Base-by-base conservation (phyloP, 2,113 vertebrate genomes). In the Brachionichthys hirsutus region DNA sequence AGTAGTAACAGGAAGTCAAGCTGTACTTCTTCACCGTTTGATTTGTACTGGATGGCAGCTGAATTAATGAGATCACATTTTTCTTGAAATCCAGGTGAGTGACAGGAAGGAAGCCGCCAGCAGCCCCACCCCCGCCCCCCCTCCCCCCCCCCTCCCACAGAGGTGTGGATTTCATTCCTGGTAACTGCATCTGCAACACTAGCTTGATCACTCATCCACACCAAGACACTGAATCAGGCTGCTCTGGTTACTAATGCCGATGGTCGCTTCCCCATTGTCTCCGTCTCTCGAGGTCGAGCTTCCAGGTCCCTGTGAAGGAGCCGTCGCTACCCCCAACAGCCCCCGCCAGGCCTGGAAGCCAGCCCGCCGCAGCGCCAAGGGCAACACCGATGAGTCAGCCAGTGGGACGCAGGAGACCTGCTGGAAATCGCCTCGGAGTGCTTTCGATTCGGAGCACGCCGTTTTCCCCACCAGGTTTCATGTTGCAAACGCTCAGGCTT, bases 171-270 rank as follows among this genome's bases (percentile, higher is more conserved):
- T 88, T 88, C 86, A 82, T 69, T 48, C 38, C 45, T 59, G 48
- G 75, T 62, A 64, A 71, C 68, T 62, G 52, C 59, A 50, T 6
- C 49, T 30, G 77, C 80, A 77, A 79, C 75, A 78, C 47, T 59
- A 77, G 55, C 77, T 75, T 76, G 72, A 75, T 75, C 75, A 45
- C 62, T 75, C 75, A 63, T 73, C 77, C 77, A 62, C 78, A 75
- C 80, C 65, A 75, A 65, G 89, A 88, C 88, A 91, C 78, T 73
- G 74, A 89, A 89, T 85, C 76, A 53, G 72, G 84, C 60, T 19
- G 83, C 86, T 92, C 88, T 16, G 61, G 78, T 92, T 92, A 88
- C 90, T 42, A 45, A 17, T 4, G 22, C 45, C 66, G 57, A n/a
- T 41, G 73, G 73, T 60, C 45, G 54, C 43, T 56, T 70, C 62